These are phyloP conservation scores for Lagria hirta DNA, from an alignment of 2,888 invertebrate species.

Conservation along the genomic window DNA sequence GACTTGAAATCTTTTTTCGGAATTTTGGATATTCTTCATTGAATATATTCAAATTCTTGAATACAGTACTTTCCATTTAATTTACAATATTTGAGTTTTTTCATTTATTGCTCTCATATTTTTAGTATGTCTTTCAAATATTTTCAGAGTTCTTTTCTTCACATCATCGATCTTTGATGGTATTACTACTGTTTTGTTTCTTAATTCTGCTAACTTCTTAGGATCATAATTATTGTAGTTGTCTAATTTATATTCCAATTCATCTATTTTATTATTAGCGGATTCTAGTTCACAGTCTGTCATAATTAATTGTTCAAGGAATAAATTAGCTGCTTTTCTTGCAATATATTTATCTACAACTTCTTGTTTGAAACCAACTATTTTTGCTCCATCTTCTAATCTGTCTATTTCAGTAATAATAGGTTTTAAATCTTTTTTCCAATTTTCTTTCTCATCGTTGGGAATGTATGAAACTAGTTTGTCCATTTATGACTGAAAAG, in stretches of 20 bases:
- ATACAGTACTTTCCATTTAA: constrained; percentile 25
- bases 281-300: constrained; percentile 25
- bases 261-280: constrained; percentile 24
- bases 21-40: constrained; percentile 26
- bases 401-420: constrained; percentile 12
- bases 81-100: constrained; percentile 19
- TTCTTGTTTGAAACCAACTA: constrained; percentile 22
- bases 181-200: constrained; percentile 23
- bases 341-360: constrained; percentile 7
- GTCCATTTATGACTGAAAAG: constrained; percentile 15
- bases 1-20: constrained; percentile 25
- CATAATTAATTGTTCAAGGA: constrained; percentile 25
- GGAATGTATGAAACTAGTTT: constrained; percentile 6
- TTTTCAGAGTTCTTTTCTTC: constrained; percentile 19
- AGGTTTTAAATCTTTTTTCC: constrained; percentile 13
- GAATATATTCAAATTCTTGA: constrained; percentile 23
- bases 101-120: constrained; percentile 22
- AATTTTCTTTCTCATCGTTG: constrained; percentile 13
- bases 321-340: constrained; percentile 16
- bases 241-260: constrained; percentile 22
- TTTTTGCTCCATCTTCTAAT: constrained; percentile 20
- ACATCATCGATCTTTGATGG: constrained; percentile 22
- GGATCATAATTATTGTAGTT: constrained; percentile 22
- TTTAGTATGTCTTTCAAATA: constrained; percentile 21
- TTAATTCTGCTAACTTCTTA: constrained; percentile 17